Percentiles rank a stretch among this genome's conserved stretches.
Evolutionary conservation across 2,113 vertebrate species (phyloP).

Genomic region (Alosa alosa): DNA sequence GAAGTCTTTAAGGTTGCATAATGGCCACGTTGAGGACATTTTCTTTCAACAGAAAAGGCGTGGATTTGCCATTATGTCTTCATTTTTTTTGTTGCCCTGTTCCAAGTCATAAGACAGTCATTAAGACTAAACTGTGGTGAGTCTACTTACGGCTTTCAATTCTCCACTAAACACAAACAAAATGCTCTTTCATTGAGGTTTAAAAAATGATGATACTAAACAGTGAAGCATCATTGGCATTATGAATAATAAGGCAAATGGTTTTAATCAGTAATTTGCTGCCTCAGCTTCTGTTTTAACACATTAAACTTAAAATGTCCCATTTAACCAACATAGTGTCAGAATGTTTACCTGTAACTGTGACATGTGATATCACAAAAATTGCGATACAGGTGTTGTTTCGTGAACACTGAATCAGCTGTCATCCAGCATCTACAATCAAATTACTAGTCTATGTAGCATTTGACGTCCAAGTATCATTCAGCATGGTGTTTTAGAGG

Average conservation of each 20-base stretch:
- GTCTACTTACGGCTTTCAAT: constrained; percentile 21
- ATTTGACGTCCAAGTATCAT: neutral
- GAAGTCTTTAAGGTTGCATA: constrained; percentile 25
- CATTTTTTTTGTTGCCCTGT: neutral
- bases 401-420: neutral
- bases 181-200: neutral
- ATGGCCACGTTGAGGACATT: constrained; percentile 26
- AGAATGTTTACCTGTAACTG: too few species aligned
- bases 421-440: neutral
- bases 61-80: neutral
- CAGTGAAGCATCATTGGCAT: neutral
- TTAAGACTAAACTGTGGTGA: neutral
- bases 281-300: neutral
- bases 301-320: too few species aligned
- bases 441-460: neutral
- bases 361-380: too few species aligned
- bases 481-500: neutral
- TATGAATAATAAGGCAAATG: neutral
- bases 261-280: neutral
- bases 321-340: too few species aligned
- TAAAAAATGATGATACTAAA: neutral
- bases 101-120: neutral
- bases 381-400: neutral
- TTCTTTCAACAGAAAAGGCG: constrained; percentile 28
- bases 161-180: constrained; percentile 28